A percentile compares a stretch with the other conserved stretches of the same genome.
These are phyloP conservation scores for Entomyzon cyanotis DNA, from an alignment of 2,113 vertebrate species.

Conservation along the genomic window DNA sequence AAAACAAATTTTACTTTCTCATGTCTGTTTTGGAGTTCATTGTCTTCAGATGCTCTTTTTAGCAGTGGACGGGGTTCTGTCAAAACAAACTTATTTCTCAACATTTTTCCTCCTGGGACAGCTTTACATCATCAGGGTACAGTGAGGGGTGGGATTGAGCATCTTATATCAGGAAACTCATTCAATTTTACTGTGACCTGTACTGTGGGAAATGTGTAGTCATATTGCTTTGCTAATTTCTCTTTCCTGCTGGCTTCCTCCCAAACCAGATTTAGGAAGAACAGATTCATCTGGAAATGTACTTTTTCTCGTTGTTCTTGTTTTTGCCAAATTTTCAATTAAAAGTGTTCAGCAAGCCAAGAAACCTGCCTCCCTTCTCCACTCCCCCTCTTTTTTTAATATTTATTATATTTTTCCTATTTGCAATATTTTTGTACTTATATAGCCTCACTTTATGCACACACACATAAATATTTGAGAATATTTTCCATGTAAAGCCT, in stretches of 20 bases:
- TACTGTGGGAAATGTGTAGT: conserved; percentile 31
- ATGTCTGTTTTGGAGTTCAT: neutral
- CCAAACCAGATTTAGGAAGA: conserved; percentile 39
- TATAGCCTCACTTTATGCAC: neutral
- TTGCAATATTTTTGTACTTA: conserved; percentile 3
- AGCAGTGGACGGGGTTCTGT: neutral
- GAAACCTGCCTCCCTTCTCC: neutral
- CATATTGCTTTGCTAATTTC: neutral
- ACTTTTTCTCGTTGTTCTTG: neutral
- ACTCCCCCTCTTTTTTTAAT: accelerated
- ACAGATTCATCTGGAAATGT: conserved; percentile 33
- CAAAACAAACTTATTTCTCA: neutral
- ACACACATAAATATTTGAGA: neutral
- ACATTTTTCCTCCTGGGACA: neutral
- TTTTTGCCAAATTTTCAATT: conserved; percentile 52
- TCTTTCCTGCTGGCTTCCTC: conserved; percentile 6
- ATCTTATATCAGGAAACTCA: neutral
- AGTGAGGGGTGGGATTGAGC: neutral
- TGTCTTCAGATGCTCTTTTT: neutral
- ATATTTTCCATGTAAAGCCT: conserved; percentile 6
- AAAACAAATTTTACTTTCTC: neutral
- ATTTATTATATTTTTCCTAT: neutral
- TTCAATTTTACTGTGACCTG: neutral
- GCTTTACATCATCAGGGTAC: neutral
- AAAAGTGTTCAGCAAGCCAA: conserved; percentile 18